Conservation (phyloP, 2,797 vertebrate genomes). For the Chromis chromis region DNA sequence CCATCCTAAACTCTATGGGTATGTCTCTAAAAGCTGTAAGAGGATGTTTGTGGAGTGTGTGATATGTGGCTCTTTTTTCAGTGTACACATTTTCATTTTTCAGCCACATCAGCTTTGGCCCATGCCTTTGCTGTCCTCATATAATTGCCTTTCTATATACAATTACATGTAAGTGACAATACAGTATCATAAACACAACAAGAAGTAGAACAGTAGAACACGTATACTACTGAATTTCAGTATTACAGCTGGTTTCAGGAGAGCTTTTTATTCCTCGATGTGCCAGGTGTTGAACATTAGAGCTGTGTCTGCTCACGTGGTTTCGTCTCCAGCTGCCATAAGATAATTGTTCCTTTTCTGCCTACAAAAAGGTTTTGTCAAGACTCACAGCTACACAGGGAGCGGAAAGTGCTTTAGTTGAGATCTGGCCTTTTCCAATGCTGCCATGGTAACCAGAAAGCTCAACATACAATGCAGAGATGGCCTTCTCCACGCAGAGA, state of each 20-base stretch:
- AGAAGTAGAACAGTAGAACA: background rate
- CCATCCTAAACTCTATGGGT: background rate
- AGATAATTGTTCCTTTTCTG: constrained; percentile 49
- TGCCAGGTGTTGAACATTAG: background rate
- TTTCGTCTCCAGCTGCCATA: constrained; percentile 24
- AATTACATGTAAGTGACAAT: too few relatives aligned
- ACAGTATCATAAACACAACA: background rate
- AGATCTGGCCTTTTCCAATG: constrained; percentile 72
- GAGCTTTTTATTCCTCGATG: background rate
- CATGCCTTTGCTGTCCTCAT: background rate
- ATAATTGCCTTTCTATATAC: background rate
- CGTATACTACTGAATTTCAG: background rate
- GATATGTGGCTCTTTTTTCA: background rate
- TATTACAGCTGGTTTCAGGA: background rate
- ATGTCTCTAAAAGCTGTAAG: constrained; percentile 2
- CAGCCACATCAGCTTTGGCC: background rate
- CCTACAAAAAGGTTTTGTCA: constrained; percentile 65
- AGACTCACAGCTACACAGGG: constrained; percentile 51
- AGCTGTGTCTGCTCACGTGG: background rate
- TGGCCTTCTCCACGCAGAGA: constrained; percentile 73
- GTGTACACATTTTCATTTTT: background rate
- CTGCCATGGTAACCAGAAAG: constrained; percentile 80
- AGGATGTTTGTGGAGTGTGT: background rate
- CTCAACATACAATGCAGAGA: constrained; percentile 76
- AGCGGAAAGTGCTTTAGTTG: constrained; percentile 67